These are phyloP conservation scores for Atta texana DNA, from an alignment of 1,140 invertebrate genomes.

Conservation along the genomic window DNA sequence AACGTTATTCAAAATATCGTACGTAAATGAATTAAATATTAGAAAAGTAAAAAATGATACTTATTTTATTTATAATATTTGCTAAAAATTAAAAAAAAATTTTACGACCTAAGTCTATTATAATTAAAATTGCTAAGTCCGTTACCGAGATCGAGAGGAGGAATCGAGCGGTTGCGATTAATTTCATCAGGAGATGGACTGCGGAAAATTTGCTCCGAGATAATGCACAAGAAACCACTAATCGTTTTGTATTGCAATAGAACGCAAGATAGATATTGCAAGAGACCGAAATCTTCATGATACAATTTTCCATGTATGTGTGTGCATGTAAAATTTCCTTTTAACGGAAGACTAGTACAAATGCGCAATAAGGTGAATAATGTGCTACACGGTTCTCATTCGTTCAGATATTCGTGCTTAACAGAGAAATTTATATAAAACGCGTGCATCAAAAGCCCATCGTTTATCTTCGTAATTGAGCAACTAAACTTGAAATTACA, in stretches of 20 bases:
- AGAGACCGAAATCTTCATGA: constrained; percentile 21
- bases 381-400: not conserved
- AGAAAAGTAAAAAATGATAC: too few relatives aligned
- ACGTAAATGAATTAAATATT: too few relatives aligned
- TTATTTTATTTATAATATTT: not conserved
- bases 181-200: constrained; percentile 26
- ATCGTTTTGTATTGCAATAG: constrained; percentile 17
- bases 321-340: not conserved
- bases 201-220: constrained; percentile 30
- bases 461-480: constrained; percentile 12
- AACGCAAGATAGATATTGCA: not conserved
- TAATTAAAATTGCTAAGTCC: not conserved
- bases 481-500: not conserved
- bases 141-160: not conserved
- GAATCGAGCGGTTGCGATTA: constrained; percentile 18
- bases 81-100: not conserved
- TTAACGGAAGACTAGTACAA: constrained; percentile 10
- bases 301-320: constrained; percentile 6
- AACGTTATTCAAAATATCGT: not conserved
- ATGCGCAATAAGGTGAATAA: not conserved
- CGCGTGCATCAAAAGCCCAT: not conserved
- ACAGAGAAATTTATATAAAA: constrained; percentile 4
- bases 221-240: constrained; percentile 34
- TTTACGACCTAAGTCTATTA: not conserved
- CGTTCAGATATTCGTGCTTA: not conserved